Evolutionary conservation across 2,888 invertebrate species (phyloP).

Genomic region (Diarsia brunnea): DNA sequence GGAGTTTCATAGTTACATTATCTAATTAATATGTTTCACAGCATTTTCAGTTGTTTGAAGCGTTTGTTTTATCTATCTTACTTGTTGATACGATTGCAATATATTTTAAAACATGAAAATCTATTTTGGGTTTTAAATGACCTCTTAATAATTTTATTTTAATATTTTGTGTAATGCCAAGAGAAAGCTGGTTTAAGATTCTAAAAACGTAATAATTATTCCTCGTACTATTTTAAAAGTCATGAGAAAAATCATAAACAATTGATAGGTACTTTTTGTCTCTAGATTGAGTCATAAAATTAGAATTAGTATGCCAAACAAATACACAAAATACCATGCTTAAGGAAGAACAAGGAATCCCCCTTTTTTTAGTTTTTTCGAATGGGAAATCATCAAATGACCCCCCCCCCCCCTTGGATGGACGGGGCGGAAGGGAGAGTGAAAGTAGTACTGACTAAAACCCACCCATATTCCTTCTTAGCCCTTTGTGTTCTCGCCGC

Average conservation of each 20-base stretch:
- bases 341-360: conserved; percentile 21
- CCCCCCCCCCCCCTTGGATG: too few relatives aligned
- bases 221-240: not conserved
- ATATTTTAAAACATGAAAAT: not conserved
- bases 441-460: too few relatives aligned
- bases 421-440: too few relatives aligned
- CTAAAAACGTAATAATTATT: not conserved
- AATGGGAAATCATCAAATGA: too few relatives aligned
- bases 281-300: not conserved
- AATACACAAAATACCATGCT: not conserved
- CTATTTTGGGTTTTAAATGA: not conserved
- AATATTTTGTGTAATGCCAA: too few relatives aligned
- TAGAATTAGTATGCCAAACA: not conserved
- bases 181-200: not conserved
- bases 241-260: not conserved
- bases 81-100: not conserved
- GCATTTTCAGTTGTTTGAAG: not conserved
- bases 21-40: not conserved
- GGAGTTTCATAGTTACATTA: not conserved
- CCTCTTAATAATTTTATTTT: too few relatives aligned
- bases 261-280: not conserved
- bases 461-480: too few relatives aligned
- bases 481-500: too few relatives aligned
- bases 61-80: not conserved
- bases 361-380: conserved; percentile 1